Percentiles rank a stretch among this genome's conserved stretches.
These are phyloP conservation scores for Tonatia bakeri DNA, from an alignment of 2,113 vertebrate genomes.

Conservation along the genomic window DNA sequence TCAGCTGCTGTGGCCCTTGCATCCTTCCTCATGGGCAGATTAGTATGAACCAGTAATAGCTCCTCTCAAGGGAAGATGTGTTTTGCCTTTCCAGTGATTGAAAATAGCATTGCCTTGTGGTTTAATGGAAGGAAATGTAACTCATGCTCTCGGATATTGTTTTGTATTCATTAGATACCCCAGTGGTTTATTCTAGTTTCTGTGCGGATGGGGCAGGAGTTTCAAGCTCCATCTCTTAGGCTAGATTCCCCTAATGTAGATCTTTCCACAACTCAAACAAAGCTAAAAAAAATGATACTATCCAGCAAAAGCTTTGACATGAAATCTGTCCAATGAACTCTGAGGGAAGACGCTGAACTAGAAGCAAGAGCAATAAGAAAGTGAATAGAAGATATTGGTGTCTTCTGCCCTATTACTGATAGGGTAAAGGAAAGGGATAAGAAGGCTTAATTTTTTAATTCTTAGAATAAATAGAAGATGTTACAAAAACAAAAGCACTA, in stretches of 20 bases:
- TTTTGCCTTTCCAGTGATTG: background rate
- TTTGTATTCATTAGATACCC: background rate
- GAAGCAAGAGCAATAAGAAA: background rate
- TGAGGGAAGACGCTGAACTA: background rate
- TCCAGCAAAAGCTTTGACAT: background rate
- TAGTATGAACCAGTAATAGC: background rate
- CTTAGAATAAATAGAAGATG: background rate
- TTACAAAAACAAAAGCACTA: background rate
- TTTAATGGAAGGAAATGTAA: background rate
- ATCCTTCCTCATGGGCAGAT: background rate
- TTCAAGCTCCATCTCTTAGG: background rate
- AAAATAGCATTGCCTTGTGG: background rate
- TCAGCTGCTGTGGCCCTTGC: background rate
- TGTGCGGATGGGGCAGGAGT: background rate
- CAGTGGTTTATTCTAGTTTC: background rate
- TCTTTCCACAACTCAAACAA: background rate
- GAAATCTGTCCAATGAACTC: background rate
- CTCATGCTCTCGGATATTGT: background rate
- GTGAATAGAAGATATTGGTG: background rate
- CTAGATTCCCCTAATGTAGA: background rate
- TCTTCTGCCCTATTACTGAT: background rate
- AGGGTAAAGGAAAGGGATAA: background rate
- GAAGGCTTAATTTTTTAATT: background rate
- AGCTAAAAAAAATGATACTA: background rate
- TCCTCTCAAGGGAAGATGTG: background rate